These are phyloP conservation scores for Chaetodon trifasciatus DNA, from an alignment of 2,797 vertebrate genomes.

Conservation along the genomic window DNA sequence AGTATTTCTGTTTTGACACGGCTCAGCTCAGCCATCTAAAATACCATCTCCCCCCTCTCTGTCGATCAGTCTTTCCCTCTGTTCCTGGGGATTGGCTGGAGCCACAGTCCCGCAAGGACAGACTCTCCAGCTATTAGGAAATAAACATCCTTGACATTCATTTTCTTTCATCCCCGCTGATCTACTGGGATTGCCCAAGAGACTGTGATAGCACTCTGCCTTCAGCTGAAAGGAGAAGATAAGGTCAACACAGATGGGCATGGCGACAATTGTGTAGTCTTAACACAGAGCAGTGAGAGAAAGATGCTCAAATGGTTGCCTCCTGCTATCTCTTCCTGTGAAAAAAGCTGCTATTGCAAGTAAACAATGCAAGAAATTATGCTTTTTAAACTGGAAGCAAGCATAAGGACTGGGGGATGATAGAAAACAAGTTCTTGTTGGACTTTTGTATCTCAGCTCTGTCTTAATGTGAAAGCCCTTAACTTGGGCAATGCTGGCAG, in stretches of 20 bases:
- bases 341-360: slow-evolving; percentile 13
- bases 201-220: slow-evolving; percentile 36
- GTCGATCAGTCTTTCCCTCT: neutral
- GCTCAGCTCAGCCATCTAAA: slow-evolving; percentile 29
- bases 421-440: slow-evolving; percentile 7
- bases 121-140: slow-evolving; percentile 47
- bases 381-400: slow-evolving; percentile 15
- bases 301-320: slow-evolving; percentile 23
- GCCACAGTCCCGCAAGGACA: slow-evolving; percentile 19
- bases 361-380: slow-evolving; percentile 1
- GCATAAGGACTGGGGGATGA: slow-evolving; percentile 13
- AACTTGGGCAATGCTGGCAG: neutral
- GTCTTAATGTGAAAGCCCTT: neutral
- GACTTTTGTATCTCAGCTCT: neutral
- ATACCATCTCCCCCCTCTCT: slow-evolving; percentile 21
- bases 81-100: slow-evolving; percentile 24
- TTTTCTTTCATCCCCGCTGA: slow-evolving; percentile 49
- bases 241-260: slow-evolving; percentile 54
- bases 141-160: slow-evolving; percentile 61
- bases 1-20: slow-evolving; percentile 39
- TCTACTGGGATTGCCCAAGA: slow-evolving; percentile 46
- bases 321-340: slow-evolving; percentile 1
- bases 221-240: slow-evolving; percentile 47
- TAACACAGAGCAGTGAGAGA: slow-evolving; percentile 4
- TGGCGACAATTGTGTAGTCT: slow-evolving; percentile 12